These are phyloP conservation scores for Micrastur ruficollis DNA, from an alignment of 2,797 vertebrate species.

Conservation along the genomic window DNA sequence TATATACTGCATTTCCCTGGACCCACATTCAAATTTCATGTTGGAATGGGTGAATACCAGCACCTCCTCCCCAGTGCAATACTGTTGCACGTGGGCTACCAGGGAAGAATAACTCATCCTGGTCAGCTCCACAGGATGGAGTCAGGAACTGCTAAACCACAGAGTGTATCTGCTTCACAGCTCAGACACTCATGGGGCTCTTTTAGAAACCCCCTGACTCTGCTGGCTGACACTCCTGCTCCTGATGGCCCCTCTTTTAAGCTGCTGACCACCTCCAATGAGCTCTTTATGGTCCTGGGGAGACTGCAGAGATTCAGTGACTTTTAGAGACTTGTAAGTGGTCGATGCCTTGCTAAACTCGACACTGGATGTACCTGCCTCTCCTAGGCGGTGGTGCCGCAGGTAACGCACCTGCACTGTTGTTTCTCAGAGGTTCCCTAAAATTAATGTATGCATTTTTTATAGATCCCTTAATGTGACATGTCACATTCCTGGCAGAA, in stretches of 20 bases:
- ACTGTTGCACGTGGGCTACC: neutral
- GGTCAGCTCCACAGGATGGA: neutral
- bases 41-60: neutral
- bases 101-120: neutral
- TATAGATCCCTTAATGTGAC: neutral
- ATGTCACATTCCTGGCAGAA: slow-evolving; percentile 8
- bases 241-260: neutral
- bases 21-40: neutral
- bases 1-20: neutral
- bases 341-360: neutral
- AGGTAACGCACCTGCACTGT: neutral
- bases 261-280: neutral
- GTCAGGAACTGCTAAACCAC: neutral
- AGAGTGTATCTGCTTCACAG: neutral
- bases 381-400: neutral
- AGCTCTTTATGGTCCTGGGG: neutral
- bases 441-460: neutral
- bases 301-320: neutral
- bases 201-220: neutral
- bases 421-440: neutral
- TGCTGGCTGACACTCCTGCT: neutral
- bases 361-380: neutral
- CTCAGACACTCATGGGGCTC: neutral
- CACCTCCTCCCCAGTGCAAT: neutral
- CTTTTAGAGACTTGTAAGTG: neutral